Base-by-base conservation (phyloP, 37 sponge, comb jelly and placozoan genomes). In the Lycopodina hypogea region DNA sequence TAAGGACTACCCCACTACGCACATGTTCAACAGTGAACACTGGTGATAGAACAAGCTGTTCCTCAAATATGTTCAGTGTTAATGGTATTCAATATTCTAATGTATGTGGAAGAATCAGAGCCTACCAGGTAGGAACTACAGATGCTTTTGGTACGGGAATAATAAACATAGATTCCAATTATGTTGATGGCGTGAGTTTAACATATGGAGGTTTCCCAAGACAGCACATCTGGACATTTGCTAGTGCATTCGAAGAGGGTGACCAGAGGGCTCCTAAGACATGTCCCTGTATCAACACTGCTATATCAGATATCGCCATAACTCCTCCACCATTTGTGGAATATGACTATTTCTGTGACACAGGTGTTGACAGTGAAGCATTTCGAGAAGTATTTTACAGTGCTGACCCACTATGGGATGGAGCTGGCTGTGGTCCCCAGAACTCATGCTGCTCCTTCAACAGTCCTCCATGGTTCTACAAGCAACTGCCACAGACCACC, bases 221-320 rank as follows among this genome's bases (percentile, higher is more conserved):
- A n/a, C 56, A 56, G 3, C 75, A 74, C 30, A 56, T 74, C 0
- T 74, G 75, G 58, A 30, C 57, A 1, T 56, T 57, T 56, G 75
- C 56, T 0, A 34, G 34, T 29, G 35, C 66, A 34, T 2, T 30
- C 30, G 30, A 32, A 7, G 35, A 65, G n/a, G n/a, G n/a, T 7
- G 8, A 7, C 6, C 4, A 8, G 19, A 7, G n/a, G 6, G 15
- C 53, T 52, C 4, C 23, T 26, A 60, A 7, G 7, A 23, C 61
- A 6, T 60, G n/a, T n/a, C n/a, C n/a, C n/a, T n/a, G n/a, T n/a
- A n/a, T n/a, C n/a, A n/a, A n/a, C n/a, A n/a, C n/a, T n/a, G n/a
- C n/a, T n/a, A n/a, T n/a, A n/a, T n/a, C n/a, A n/a, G n/a, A n/a
- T n/a, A n/a, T n/a, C n/a, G n/a, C n/a, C n/a, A n/a, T n/a, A n/a